These are phyloP conservation scores for Helleia helle DNA, from an alignment of 2,888 invertebrate genomes.

Conservation along the genomic window DNA sequence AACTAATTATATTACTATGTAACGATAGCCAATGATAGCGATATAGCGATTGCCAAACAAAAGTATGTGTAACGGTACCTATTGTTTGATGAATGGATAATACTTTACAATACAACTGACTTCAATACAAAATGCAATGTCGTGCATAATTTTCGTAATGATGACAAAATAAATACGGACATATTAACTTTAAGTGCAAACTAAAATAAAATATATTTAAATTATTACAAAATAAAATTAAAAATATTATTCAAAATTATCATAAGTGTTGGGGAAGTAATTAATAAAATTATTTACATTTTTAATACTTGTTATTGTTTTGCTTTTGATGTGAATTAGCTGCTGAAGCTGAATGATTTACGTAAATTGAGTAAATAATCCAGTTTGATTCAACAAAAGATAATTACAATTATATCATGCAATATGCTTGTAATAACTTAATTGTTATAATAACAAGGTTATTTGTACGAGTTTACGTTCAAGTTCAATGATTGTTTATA, in stretches of 20 bases:
- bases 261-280: too few species aligned
- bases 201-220: too few species aligned
- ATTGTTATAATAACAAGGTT: slow-evolving; percentile 3
- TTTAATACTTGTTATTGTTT: too few species aligned
- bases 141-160: too few species aligned
- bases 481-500: slow-evolving; percentile 7
- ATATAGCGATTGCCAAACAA: not conserved
- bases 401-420: not conserved
- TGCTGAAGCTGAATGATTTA: not conserved
- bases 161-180: too few species aligned
- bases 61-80: not conserved
- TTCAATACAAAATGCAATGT: not conserved
- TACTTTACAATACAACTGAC: not conserved
- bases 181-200: too few species aligned
- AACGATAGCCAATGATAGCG: not conserved
- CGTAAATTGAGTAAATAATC: not conserved
- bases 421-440: not conserved
- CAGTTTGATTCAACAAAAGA: not conserved
- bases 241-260: too few species aligned
- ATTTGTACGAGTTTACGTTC: not conserved
- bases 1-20: not conserved
- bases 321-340: too few species aligned
- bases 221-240: too few species aligned
- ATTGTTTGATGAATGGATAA: not conserved
- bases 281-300: too few species aligned